Conservation (phyloP, 2,888 invertebrate species). For the Cryptus viduatorius region DNA sequence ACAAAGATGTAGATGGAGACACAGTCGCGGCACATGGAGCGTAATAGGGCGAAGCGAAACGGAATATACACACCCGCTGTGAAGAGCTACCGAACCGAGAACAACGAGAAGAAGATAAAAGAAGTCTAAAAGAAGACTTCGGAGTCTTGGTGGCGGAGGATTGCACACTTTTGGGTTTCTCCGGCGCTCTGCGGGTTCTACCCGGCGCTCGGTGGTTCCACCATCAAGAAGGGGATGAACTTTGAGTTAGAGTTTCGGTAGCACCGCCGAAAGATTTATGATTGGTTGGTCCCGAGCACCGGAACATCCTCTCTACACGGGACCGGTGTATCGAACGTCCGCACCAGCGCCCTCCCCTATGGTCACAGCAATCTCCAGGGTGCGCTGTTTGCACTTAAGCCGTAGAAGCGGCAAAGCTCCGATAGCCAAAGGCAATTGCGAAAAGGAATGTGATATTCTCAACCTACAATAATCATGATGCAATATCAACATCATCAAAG, state of each 20-base stretch:
- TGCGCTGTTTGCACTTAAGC: neutral
- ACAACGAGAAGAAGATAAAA: conserved; percentile 32
- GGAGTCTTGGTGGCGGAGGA: conserved; percentile 24
- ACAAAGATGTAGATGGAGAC: neutral
- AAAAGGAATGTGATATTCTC: conserved; percentile 4
- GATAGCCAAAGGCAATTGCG: neutral
- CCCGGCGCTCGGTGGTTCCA: neutral
- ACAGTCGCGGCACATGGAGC: neutral
- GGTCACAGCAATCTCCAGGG: neutral
- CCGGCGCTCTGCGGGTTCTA: conserved; percentile 16
- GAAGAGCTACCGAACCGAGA: conserved; percentile 7
- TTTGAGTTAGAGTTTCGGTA: conserved; percentile 48
- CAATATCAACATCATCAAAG: neutral
- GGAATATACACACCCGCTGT: neutral
- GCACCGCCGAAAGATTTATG: conserved; percentile 50
- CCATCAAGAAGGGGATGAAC: conserved; percentile 17
- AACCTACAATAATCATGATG: neutral
- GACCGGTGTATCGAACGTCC: conserved; percentile 36
- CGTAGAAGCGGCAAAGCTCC: conserved; percentile 2
- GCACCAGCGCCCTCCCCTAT: neutral
- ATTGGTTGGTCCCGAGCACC: conserved; percentile 6
- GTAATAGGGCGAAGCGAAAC: neutral
- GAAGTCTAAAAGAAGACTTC: conserved; percentile 10
- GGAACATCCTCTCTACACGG: conserved; percentile 18
- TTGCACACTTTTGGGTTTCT: conserved; percentile 12